Percentiles rank a stretch among this genome's conserved stretches.
Conservation (phyloP, 1,140 invertebrate species). For the Branchinecta lynchi region DNA sequence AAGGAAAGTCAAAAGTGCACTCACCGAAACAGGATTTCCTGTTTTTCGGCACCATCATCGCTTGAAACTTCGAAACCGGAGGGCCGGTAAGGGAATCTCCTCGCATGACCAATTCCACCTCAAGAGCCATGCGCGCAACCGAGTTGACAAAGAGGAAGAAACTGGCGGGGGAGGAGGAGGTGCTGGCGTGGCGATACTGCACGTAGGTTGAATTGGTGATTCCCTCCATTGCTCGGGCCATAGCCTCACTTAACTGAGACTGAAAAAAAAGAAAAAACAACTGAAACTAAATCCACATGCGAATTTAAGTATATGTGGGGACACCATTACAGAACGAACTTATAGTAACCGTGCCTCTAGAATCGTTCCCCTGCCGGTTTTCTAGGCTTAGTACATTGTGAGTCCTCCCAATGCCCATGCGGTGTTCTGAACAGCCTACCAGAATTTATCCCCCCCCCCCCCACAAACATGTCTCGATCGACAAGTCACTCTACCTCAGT, state of each 20-base stretch:
- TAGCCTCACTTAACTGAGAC: conserved; percentile 56
- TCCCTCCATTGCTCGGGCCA: conserved; percentile 80
- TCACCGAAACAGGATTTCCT: conserved; percentile 14
- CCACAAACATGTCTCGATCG: too few relatives aligned
- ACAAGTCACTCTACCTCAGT: too few relatives aligned
- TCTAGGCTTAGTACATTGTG: too few relatives aligned
- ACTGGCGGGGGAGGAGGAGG: conserved; percentile 47
- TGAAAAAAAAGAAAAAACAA: conserved; percentile 26
- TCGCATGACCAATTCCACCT: conserved; percentile 74
- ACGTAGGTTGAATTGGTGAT: conserved; percentile 63
- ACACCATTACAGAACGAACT: too few relatives aligned
- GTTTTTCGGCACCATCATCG: background rate
- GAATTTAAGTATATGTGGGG: too few relatives aligned
- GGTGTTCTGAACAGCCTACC: too few relatives aligned
- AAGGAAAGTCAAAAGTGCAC: too few relatives aligned
- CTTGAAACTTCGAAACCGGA: background rate
- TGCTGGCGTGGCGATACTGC: conserved; percentile 34
- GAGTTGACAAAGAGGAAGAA: conserved; percentile 77
- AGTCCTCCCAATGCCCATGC: too few relatives aligned
- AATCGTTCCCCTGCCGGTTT: too few relatives aligned
- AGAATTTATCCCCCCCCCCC: too few relatives aligned
- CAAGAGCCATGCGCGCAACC: conserved; percentile 78
- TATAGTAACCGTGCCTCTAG: too few relatives aligned
- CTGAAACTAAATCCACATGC: background rate
- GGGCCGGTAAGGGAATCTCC: conserved; percentile 41